A percentile compares a stretch with the other conserved stretches of the same genome.
These are phyloP conservation scores for Nannospalax galili DNA, from an alignment of 2,113 vertebrate species.

Conservation along the genomic window DNA sequence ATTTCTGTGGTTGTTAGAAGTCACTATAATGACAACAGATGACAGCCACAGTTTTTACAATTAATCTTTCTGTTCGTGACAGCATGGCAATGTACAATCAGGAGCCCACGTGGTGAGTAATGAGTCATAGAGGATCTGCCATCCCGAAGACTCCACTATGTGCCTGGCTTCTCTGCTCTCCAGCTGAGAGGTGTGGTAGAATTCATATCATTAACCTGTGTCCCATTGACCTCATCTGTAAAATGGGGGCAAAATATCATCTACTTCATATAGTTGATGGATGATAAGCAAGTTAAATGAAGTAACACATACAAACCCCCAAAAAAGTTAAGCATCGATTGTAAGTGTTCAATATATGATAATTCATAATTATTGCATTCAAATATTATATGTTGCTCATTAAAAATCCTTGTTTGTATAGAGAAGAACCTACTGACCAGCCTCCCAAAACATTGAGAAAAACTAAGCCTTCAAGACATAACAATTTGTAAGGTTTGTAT, in stretches of 20 bases:
- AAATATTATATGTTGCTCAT: neutral
- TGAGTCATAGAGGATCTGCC: accelerated
- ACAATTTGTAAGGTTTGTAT: neutral
- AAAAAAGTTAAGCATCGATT: neutral
- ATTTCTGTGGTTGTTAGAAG: neutral
- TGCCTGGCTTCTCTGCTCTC: accelerated
- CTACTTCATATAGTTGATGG: neutral
- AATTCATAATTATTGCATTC: neutral
- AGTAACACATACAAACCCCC: neutral
- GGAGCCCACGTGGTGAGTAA: accelerated
- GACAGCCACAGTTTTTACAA: neutral
- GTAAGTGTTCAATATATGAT: neutral
- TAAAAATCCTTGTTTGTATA: neutral
- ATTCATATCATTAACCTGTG: neutral
- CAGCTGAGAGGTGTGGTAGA: neutral
- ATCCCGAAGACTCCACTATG: accelerated
- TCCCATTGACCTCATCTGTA: neutral
- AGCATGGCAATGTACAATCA: neutral
- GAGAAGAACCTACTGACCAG: neutral
- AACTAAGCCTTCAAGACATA: neutral
- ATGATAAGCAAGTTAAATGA: neutral
- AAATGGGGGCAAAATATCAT: neutral
- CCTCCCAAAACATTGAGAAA: neutral
- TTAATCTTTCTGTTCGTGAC: neutral
- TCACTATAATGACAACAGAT: neutral